Evolutionary conservation across 2,888 invertebrate species (phyloP).

Genomic region (Cotesia congregata): DNA sequence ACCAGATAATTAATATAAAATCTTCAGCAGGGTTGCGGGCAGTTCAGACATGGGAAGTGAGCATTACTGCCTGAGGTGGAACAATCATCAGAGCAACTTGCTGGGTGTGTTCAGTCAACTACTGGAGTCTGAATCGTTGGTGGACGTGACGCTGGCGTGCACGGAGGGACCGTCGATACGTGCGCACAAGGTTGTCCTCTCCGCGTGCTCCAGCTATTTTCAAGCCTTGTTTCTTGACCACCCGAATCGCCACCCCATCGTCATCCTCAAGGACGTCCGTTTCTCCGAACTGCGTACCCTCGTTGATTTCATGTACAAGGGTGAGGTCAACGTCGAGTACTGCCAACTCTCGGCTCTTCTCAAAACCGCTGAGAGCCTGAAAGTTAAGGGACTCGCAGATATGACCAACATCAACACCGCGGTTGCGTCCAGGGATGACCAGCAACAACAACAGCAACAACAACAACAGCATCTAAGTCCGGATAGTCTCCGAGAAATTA

Average conservation of each 20-base stretch:
- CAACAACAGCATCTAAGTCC: constrained; percentile 55
- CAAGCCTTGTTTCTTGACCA: constrained; percentile 94
- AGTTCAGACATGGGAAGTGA: constrained; percentile 97
- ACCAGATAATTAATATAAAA: background rate
- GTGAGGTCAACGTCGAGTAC: constrained; percentile 95
- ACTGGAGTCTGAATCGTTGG: constrained; percentile 94
- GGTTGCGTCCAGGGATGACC: constrained; percentile 70
- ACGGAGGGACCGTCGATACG: constrained; percentile 95
- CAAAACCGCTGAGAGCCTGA: constrained; percentile 92
- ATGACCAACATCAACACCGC: constrained; percentile 87
- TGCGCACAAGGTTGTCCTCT: constrained; percentile 95
- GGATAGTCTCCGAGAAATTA: constrained; percentile 31
- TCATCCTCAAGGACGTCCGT: constrained; percentile 94
- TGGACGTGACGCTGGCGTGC: constrained; percentile 96
- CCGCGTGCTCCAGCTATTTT: constrained; percentile 96
- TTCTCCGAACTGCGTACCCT: constrained; percentile 91
- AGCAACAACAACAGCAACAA: constrained; percentile 72
- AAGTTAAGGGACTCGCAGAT: constrained; percentile 93
- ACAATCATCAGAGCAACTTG: constrained; percentile 98
- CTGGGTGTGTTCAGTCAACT: constrained; percentile 97
- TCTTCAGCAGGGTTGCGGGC: constrained; percentile 78
- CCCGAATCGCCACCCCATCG: constrained; percentile 92
- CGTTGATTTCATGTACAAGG: constrained; percentile 97
- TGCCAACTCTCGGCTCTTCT: constrained; percentile 91
- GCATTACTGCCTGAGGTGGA: constrained; percentile 99